These are phyloP conservation scores for Pammene fasciana DNA, from an alignment of 2,888 invertebrate species.

Conservation along the genomic window DNA sequence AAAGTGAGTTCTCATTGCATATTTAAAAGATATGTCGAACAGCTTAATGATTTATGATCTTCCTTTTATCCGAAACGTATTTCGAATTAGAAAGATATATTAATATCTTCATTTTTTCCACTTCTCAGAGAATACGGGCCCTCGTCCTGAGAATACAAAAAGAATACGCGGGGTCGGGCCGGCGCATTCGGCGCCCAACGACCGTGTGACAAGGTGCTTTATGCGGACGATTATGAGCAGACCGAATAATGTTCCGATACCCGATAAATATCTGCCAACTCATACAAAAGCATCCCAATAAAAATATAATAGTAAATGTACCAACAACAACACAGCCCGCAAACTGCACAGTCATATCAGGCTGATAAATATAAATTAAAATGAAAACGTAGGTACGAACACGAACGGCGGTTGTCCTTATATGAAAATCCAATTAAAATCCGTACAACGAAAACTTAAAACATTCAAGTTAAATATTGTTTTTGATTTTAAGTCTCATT, in stretches of 20 bases:
- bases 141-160: slow-evolving; percentile 74
- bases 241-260: slow-evolving; percentile 82
- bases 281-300: slow-evolving; percentile 83
- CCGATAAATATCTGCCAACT: slow-evolving; percentile 84
- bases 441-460: slow-evolving; percentile 49
- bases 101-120: slow-evolving; percentile 84
- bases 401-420: slow-evolving; percentile 54
- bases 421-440: slow-evolving; percentile 67
- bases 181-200: slow-evolving; percentile 80
- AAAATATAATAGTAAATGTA: slow-evolving; percentile 83
- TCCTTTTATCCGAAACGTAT: slow-evolving; percentile 81
- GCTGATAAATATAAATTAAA: slow-evolving; percentile 77
- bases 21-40: slow-evolving; percentile 73
- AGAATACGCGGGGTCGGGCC: slow-evolving; percentile 74
- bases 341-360: slow-evolving; percentile 80
- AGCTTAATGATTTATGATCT: slow-evolving; percentile 78
- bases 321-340: slow-evolving; percentile 74
- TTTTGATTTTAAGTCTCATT: slow-evolving; percentile 16
- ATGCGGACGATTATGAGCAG: slow-evolving; percentile 81
- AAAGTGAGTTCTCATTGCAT: slow-evolving; percentile 71
- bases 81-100: slow-evolving; percentile 83
- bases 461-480: neutral
- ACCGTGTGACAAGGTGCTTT: slow-evolving; percentile 84
- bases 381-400: slow-evolving; percentile 65
- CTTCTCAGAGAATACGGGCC: slow-evolving; percentile 79